These are phyloP conservation scores for Dendrocopos noguchii DNA, from an alignment of 2,113 vertebrate genomes.

Conservation along the genomic window DNA sequence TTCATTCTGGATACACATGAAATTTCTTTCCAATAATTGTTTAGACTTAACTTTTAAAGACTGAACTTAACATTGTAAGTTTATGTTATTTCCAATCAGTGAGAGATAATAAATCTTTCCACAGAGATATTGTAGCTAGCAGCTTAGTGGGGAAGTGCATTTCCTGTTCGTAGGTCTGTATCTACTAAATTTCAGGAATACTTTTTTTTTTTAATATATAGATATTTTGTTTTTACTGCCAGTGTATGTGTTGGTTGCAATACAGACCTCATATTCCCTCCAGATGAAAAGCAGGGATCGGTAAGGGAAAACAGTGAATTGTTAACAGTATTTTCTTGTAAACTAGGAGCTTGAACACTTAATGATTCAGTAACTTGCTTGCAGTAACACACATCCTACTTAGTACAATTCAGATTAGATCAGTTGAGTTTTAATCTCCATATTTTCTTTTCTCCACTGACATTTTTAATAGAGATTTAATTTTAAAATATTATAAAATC, in stretches of 20 bases:
- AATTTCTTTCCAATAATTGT: neutral
- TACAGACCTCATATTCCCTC: neutral
- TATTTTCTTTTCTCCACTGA: neutral
- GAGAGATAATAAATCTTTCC: neutral
- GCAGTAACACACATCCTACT: neutral
- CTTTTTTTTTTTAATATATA: neutral
- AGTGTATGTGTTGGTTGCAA: neutral
- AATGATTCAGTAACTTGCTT: neutral
- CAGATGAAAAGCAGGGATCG: neutral
- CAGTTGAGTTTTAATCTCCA: neutral
- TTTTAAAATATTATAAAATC: conserved; percentile 1
- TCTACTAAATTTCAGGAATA: neutral
- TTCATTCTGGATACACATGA: neutral
- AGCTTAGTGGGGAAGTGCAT: neutral
- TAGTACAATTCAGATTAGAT: neutral
- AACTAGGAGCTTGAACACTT: neutral
- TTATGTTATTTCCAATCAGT: neutral
- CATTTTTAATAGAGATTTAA: conserved; percentile 23
- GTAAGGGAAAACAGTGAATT: neutral
- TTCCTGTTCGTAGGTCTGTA: neutral
- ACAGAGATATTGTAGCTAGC: neutral
- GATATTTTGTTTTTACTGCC: neutral
- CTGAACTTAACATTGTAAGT: neutral
- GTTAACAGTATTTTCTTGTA: neutral
- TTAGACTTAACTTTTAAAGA: neutral